Evolutionary conservation across 2,888 invertebrate genomes (phyloP).

Genomic region (Lithosia quadra): DNA sequence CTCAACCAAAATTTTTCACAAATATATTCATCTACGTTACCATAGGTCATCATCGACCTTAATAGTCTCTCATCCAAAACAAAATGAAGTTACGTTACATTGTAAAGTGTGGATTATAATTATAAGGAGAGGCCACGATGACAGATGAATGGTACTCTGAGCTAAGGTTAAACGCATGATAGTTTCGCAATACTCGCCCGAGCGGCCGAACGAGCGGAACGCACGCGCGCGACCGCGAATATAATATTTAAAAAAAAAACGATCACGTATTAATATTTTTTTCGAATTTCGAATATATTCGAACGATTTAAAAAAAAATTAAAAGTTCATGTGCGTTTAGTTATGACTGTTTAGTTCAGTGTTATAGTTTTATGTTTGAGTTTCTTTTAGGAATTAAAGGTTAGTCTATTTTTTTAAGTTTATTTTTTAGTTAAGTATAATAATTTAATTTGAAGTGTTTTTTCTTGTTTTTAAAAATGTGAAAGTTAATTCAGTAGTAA

Average conservation of each 20-base stretch:
- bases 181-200: slow-evolving; percentile 51
- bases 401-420: slow-evolving; percentile 13
- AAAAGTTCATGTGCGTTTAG: slow-evolving; percentile 5
- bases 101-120: slow-evolving; percentile 41
- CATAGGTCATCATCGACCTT: background rate
- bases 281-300: slow-evolving; percentile 10
- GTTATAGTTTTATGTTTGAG: slow-evolving; percentile 5
- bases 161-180: slow-evolving; percentile 51
- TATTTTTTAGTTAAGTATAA: background rate
- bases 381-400: slow-evolving; percentile 19
- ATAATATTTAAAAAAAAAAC: slow-evolving; percentile 23
- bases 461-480: too few species aligned
- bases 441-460: background rate
- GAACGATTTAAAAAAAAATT: slow-evolving; percentile 10
- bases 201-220: slow-evolving; percentile 35
- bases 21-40: background rate
- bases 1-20: background rate
- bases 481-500: too few species aligned
- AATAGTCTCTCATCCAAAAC: slow-evolving; percentile 15
- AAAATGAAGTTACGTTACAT: slow-evolving; percentile 9
- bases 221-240: slow-evolving; percentile 46
- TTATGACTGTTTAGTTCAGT: slow-evolving; percentile 16
- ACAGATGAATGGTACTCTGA: slow-evolving; percentile 49
- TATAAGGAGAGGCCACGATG: slow-evolving; percentile 44
- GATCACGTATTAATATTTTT: slow-evolving; percentile 9